Evolutionary conservation across 2,888 invertebrate species (phyloP), one percentile per base, ranked within the genome.

Genomic region (Peribatodes rhomboidaria): DNA sequence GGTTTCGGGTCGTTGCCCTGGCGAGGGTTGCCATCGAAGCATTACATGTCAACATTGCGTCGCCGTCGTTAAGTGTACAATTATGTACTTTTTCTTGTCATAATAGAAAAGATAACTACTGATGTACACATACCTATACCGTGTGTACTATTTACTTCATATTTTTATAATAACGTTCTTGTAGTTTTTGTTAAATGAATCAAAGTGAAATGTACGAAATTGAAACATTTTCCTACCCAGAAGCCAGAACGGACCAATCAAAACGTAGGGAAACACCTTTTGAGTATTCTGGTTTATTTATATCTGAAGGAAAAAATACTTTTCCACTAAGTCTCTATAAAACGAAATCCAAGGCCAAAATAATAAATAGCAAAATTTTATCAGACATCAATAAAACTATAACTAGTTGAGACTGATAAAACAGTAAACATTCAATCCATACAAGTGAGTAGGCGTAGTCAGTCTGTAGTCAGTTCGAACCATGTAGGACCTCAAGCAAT

Each of bases 401-500:
- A 61, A 57, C 44, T 50, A 58, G 27, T 27, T 4, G 27, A 27
- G 6, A 27, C 27, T 27, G 56, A 52, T 54, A 54, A 41, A 64
- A 60, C 44, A 58, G 55, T 53, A 46, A 58, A 64, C 49, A 56
- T 39, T 33, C 57, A 55, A 58, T 46, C 49, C 52, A 68, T 69
- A 71, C 2, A 27, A 27, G 27, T 27, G 6, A 6, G 27, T 27
- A 27, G 3, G 27, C 6, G 6, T 27, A 27, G 27, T 27, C 27
- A 27, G 27, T 27, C 6, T 27, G 3, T 27, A 69, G 50, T 57
- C 64, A 59, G 55, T 61, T 54, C 55, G 56, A 55, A 59, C 53
- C 67, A 64, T 66, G 42, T 64, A 54, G 31, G 46, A 80, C 72
- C 74, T 67, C 69, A 80, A 76, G 78, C 77, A 83, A 85, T 87